Evolutionary conservation across 1,140 invertebrate species (phyloP), one percentile per base, ranked within the genome.

Genomic region (Argopecten irradians): DNA sequence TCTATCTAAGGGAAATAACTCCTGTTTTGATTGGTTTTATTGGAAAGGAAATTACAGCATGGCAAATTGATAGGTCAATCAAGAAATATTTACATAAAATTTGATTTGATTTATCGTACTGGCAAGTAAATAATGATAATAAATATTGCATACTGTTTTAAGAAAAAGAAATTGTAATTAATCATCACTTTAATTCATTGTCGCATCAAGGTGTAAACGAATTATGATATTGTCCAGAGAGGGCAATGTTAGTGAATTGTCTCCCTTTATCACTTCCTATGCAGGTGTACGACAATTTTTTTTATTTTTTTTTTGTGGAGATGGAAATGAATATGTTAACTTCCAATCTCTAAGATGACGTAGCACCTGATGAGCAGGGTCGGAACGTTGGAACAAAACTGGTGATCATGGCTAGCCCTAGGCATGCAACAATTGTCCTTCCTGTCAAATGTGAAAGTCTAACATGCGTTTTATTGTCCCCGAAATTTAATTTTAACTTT

Each of bases 231-330:
- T 71, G 55, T 71, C n/a, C 55, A 1, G 2, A 16, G 55, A 71
- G 55, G 8, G 55, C n/a, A 8, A 71, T 5, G 22, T 28, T 71
- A 71, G 22, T 0, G 7, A n/a, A 71, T 71, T 71, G 11, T 71
- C 55, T 71, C 55, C 55, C 55, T 71, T 71, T 71, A n/a, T 71
- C 55, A 71, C 55, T 71, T 71, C 55, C 55, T 71, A n/a, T 71
- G 55, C 55, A 71, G 55, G 55, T 71, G 55, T 71, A 22, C 55
- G n/a, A 71, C n/a, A 71, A 28, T 71, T 71, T 71, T 71, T 71
- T 71, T 71, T n/a, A n/a, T n/a, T 71, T 71, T 71, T 71, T n/a
- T n/a, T 13, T 13, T 28, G 22, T 5, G 22, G 22, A 71, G 55
- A 16, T 71, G 55, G 55, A 71, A 71, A 71, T 71, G n/a, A 71